A percentile compares a stretch with the other conserved stretches of the same genome.
These are phyloP conservation scores for Margarornis squamiger DNA, from an alignment of 2,797 vertebrate genomes.

Conservation along the genomic window DNA sequence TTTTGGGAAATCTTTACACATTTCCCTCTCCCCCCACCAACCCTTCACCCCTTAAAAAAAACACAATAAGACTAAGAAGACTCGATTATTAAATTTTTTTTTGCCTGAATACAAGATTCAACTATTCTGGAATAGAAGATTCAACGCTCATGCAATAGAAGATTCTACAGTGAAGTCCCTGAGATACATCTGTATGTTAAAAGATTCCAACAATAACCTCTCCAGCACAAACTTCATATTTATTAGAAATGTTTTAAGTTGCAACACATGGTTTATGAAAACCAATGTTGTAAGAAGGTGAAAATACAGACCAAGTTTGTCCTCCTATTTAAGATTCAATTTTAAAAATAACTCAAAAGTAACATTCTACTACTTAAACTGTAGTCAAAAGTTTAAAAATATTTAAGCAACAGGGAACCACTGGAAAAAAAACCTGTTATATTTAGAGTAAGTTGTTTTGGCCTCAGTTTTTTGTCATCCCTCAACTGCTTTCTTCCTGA, in stretches of 20 bases:
- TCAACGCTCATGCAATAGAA: background rate
- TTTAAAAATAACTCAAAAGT: conserved; percentile 2
- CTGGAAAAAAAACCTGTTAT: background rate
- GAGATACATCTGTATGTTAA: conserved; percentile 23
- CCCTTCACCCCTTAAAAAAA: background rate
- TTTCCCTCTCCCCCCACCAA: background rate
- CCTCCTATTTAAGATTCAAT: background rate
- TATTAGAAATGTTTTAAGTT: conserved; percentile 31
- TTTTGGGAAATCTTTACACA: background rate
- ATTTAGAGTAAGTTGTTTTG: background rate
- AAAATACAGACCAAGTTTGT: conserved; percentile 23
- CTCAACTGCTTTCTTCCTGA: background rate
- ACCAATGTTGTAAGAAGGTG: background rate
- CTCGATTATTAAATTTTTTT: background rate
- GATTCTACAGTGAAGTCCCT: conserved; percentile 31
- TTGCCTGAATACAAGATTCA: background rate
- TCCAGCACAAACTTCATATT: conserved; percentile 12
- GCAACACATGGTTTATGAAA: conserved; percentile 5
- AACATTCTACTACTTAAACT: background rate
- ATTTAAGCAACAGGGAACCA: background rate
- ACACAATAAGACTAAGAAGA: background rate
- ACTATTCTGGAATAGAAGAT: background rate
- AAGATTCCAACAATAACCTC: conserved; percentile 47
- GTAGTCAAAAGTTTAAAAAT: background rate
- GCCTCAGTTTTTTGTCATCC: background rate